Evolutionary conservation across 2,888 invertebrate species (phyloP).

Genomic region (Chloroclysta siterata): DNA sequence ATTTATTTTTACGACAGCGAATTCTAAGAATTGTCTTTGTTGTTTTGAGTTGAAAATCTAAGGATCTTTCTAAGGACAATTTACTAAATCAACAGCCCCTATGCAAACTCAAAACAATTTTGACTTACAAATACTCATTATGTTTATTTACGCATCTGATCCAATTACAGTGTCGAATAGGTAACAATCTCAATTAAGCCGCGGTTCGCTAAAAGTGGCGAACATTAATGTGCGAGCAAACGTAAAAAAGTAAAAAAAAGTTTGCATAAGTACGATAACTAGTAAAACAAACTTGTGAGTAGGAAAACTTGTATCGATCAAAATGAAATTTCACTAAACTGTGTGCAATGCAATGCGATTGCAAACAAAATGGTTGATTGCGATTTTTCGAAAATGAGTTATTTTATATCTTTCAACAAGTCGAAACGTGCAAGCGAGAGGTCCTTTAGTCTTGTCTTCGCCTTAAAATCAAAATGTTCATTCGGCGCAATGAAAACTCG

Average conservation of each 20-base stretch:
- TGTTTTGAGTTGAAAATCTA: neutral
- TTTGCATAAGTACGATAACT: too few relatives aligned
- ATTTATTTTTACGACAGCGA: too few relatives aligned
- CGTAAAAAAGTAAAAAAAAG: too few relatives aligned
- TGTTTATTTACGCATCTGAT: conserved; percentile 28
- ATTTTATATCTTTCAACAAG: too few relatives aligned
- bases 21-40: neutral
- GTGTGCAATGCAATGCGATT: too few relatives aligned
- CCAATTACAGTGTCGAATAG: conserved; percentile 31
- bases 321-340: too few relatives aligned
- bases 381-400: too few relatives aligned
- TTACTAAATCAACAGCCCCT: neutral
- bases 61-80: neutral
- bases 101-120: conserved; percentile 13
- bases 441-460: too few relatives aligned
- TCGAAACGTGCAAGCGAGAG: too few relatives aligned
- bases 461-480: neutral
- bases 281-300: too few relatives aligned
- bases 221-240: neutral
- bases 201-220: neutral
- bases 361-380: too few relatives aligned
- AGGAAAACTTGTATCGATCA: too few relatives aligned
- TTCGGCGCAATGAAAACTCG: neutral
- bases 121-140: conserved; percentile 16
- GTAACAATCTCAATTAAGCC: conserved; percentile 9